phyloP scores from a whole-genome alignment of 2,113 vertebrate species.

The Murina feae region DNA sequence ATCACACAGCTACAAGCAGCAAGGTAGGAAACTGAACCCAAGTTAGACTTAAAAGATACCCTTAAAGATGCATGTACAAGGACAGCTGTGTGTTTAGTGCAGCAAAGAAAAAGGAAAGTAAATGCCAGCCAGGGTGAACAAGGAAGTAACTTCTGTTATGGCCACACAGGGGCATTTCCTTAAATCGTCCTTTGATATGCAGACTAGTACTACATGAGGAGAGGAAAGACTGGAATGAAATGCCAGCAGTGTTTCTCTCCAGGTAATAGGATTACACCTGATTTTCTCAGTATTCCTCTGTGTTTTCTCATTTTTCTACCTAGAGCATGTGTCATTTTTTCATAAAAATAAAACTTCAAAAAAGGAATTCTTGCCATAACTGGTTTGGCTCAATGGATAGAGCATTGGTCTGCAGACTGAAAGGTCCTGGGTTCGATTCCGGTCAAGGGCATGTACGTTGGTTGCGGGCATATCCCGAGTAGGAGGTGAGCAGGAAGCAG shows the following conservation, averaged over 20 bases:
- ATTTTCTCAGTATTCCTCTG: background rate
- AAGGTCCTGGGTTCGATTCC: too few species aligned
- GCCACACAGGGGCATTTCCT: background rate
- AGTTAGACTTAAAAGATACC: background rate
- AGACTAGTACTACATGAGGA: background rate
- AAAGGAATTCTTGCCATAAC: too few species aligned
- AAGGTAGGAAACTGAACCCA: background rate
- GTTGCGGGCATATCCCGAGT: too few species aligned
- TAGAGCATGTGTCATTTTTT: background rate
- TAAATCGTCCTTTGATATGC: background rate
- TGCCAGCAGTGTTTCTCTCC: background rate
- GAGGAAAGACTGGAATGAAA: background rate
- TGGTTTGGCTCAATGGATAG: too few species aligned
- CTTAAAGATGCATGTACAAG: background rate
- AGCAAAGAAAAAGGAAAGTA: background rate
- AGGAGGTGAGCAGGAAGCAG: too few species aligned
- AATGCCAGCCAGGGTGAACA: background rate
- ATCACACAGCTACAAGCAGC: background rate
- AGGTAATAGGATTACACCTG: background rate
- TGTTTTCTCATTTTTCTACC: background rate
- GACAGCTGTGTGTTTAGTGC: background rate
- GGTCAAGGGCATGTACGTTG: too few species aligned
- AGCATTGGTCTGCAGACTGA: too few species aligned
- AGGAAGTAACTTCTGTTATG: background rate
- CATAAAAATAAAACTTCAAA: background rate